phyloP scores from a whole-genome alignment of 2,888 invertebrate genomes.

The Folsomia manolachei region DNA sequence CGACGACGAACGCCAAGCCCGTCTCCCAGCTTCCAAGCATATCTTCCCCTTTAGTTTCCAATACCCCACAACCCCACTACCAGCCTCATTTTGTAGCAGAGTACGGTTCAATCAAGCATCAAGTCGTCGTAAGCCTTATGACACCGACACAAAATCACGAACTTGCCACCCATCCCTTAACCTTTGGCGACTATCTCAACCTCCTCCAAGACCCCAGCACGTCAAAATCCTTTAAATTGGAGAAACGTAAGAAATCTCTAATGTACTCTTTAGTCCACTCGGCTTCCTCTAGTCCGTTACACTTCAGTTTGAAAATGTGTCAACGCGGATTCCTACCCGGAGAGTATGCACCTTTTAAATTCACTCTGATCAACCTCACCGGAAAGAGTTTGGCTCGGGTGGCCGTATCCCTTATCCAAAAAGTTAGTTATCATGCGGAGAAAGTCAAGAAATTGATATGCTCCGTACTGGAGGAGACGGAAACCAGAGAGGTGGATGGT shows the following conservation, averaged over 20 bases:
- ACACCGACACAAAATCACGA: conserved; percentile 28
- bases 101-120: conserved; percentile 31
- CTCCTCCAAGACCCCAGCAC: conserved; percentile 30
- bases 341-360: conserved; percentile 28
- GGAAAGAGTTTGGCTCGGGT: conserved; percentile 30
- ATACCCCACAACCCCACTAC: conserved; percentile 27
- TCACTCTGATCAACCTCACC: conserved; percentile 32
- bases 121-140: conserved; percentile 29
- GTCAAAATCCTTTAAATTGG: conserved; percentile 22
- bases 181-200: conserved; percentile 34
- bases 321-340: conserved; percentile 34
- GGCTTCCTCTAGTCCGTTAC: conserved; percentile 16
- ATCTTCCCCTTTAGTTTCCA: conserved; percentile 34
- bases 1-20: conserved; percentile 25
- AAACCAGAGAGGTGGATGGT: conserved; percentile 34
- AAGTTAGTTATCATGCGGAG: conserved; percentile 32
- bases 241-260: conserved; percentile 29
- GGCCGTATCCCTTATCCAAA: conserved; percentile 32
- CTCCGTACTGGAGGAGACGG: conserved; percentile 25
- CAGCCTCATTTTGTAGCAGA: conserved; percentile 29
- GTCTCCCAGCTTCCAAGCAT: conserved; percentile 36
- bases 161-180: conserved; percentile 21
- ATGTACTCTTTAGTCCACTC: conserved; percentile 29
- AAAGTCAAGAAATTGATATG: conserved; percentile 31
- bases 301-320: conserved; percentile 25